phyloP scores from a whole-genome alignment of 30 jellyfish, hydroid and myxozoan species.

The Hydractinia symbiolongicarpus region DNA sequence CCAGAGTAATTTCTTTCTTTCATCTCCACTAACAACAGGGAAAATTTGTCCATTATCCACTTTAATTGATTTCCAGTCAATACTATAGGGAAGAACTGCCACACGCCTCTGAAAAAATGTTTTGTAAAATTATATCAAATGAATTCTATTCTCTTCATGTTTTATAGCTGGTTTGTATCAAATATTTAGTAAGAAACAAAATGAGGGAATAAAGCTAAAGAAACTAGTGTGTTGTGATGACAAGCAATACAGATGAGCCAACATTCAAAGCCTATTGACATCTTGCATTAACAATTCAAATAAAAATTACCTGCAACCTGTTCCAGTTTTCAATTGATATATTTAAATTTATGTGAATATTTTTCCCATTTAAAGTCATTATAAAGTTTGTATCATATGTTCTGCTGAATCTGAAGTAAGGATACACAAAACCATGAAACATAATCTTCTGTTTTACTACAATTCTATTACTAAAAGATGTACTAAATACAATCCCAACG shows the following conservation, averaged over 20 bases:
- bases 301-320: not conserved
- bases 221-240: no score
- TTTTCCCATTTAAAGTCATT: conserved; percentile 16
- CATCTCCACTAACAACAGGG: no score
- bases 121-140: no score
- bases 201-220: no score
- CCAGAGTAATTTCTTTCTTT: no score
- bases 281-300: not conserved
- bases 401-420: conserved; percentile 36
- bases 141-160: no score
- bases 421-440: conserved; percentile 49
- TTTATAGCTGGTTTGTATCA: no score
- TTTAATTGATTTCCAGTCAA: no score
- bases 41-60: no score
- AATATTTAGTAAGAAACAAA: no score
- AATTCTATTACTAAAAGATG: not conserved
- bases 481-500: conserved; percentile 16
- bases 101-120: no score
- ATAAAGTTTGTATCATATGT: conserved; percentile 9
- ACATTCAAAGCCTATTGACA: not conserved
- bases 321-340: not conserved
- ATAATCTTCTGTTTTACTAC: not conserved
- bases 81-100: no score
- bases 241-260: not conserved
- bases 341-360: not conserved